Conservation (phyloP, 2,797 vertebrate species). For the Propithecus deckenii region DNA sequence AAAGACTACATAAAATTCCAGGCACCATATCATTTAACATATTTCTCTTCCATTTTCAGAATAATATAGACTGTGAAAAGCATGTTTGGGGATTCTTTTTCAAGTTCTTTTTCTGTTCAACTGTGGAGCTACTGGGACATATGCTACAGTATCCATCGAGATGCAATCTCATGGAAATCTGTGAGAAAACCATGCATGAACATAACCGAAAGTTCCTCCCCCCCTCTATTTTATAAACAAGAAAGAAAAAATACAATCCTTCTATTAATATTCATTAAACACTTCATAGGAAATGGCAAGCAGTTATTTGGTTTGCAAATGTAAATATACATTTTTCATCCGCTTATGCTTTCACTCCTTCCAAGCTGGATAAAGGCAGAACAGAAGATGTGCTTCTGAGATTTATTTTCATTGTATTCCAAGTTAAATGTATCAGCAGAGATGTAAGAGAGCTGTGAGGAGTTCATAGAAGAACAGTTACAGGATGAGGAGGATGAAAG, state of each 20-base stretch:
- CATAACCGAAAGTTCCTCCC: background rate
- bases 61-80: slow-evolving; percentile 50
- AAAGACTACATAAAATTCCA: slow-evolving; percentile 70
- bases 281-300: slow-evolving; percentile 51
- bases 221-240: slow-evolving; percentile 9
- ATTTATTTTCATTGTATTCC: slow-evolving; percentile 21
- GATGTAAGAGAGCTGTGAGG: background rate
- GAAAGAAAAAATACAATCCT: background rate
- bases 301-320: slow-evolving; percentile 69
- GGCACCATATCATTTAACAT: slow-evolving; percentile 57
- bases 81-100: slow-evolving; percentile 24
- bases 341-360: slow-evolving; percentile 39
- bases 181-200: slow-evolving; percentile 1
- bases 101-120: slow-evolving; percentile 30
- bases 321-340: slow-evolving; percentile 68
- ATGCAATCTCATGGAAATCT: background rate
- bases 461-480: background rate
- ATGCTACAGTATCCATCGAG: background rate
- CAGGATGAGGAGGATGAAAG: background rate
- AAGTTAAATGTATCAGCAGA: background rate
- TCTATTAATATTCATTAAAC: slow-evolving; percentile 61
- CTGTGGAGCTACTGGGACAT: background rate
- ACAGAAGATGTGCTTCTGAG: slow-evolving; percentile 31
- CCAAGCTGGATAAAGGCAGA: background rate
- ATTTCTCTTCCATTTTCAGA: slow-evolving; percentile 54